Percentiles rank a stretch among this genome's conserved stretches.
Evolutionary conservation across 1,140 invertebrate genomes (phyloP).

Genomic region (Pseudomyrmex concolor): DNA sequence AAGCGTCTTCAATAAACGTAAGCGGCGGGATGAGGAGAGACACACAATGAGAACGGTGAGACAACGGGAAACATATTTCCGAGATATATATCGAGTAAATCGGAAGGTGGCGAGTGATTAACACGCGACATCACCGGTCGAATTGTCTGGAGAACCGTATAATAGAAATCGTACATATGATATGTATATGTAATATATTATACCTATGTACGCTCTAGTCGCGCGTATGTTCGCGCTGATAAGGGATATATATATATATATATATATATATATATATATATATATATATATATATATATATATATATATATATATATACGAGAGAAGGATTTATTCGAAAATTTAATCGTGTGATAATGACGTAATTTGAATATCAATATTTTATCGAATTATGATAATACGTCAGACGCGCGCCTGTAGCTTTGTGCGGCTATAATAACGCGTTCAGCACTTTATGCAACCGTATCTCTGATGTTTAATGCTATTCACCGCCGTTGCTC

Average conservation of each 20-base stretch:
- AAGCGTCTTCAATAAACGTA: slow-evolving; percentile 21
- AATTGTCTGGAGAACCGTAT: background rate
- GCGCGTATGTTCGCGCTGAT: too few relatives aligned
- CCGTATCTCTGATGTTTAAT: too few relatives aligned
- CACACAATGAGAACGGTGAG: background rate
- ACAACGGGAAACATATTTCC: slow-evolving; percentile 8
- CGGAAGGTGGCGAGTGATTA: slow-evolving; percentile 18
- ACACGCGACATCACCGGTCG: background rate
- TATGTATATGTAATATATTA: too few relatives aligned
- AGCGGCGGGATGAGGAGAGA: background rate
- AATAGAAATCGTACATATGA: background rate
- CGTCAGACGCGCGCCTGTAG: background rate
- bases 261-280: too few relatives aligned
- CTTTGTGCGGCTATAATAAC: too few relatives aligned
- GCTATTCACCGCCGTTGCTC: too few relatives aligned
- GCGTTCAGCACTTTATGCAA: too few relatives aligned
- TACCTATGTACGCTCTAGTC: too few relatives aligned
- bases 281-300: too few relatives aligned
- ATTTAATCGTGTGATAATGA: background rate
- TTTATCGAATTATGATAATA: background rate
- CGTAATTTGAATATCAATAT: background rate
- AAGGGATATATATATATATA: background rate
- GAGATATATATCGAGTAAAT: slow-evolving; percentile 7
- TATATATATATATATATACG: background rate
- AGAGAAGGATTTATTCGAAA: background rate